Conservation (phyloP, 2,797 vertebrate genomes). For the Momotus momota region DNA sequence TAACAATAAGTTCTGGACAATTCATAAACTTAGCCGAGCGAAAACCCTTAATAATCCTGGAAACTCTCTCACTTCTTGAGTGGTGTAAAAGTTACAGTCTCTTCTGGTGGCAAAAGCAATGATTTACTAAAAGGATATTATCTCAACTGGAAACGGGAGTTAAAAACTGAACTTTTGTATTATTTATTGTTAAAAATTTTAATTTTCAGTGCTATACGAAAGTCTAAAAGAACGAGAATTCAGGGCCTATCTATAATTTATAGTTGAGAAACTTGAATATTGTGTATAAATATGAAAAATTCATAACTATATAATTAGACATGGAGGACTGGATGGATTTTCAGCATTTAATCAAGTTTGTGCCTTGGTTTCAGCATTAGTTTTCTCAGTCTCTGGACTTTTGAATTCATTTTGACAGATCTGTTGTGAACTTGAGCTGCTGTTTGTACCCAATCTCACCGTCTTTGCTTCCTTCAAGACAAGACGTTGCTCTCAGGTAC, state of each 20-base stretch:
- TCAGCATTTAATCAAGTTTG: background rate
- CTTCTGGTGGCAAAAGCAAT: background rate
- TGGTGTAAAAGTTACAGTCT: background rate
- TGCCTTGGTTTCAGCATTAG: background rate
- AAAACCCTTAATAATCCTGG: background rate
- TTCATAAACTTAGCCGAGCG: background rate
- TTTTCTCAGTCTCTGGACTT: background rate
- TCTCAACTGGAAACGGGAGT: background rate
- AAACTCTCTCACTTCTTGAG: background rate
- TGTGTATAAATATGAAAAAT: background rate
- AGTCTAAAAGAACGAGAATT: background rate
- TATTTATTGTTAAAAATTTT: background rate
- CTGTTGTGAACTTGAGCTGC: background rate
- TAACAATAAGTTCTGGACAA: background rate
- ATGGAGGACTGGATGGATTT: background rate
- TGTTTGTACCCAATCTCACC: background rate
- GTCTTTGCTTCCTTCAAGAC: background rate
- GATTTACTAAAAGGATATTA: background rate
- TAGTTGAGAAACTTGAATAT: background rate
- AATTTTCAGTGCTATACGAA: accelerated
- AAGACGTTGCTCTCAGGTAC: no score
- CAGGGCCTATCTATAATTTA: accelerated
- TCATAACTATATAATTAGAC: background rate
- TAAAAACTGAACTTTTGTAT: background rate
- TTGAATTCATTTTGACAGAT: background rate